phyloP scores from a whole-genome alignment of 1,140 invertebrate genomes.

The Lutraria rhynchaena region DNA sequence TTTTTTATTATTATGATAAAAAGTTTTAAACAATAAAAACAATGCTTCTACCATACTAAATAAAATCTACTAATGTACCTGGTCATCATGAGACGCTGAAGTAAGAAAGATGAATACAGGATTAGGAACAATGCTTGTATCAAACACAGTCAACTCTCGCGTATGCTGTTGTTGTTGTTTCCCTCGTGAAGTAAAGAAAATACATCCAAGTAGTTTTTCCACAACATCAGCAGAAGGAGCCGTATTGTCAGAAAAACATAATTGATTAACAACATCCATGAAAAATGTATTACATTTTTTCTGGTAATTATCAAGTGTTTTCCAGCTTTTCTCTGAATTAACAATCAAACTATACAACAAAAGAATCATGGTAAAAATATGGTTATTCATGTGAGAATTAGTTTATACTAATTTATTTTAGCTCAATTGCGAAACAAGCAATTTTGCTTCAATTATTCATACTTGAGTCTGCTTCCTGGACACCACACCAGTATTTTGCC shows the following conservation, averaged over 20 bases:
- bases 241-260: constrained; percentile 71
- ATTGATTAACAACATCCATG: constrained; percentile 74
- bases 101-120: constrained; percentile 76
- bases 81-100: constrained; percentile 71
- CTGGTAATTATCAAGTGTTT: constrained; percentile 58
- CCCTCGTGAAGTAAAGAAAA: constrained; percentile 57
- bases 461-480: too few relatives aligned
- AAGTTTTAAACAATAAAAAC: too few relatives aligned
- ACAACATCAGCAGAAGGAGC: constrained; percentile 71
- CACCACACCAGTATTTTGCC: too few relatives aligned
- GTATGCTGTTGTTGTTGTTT: constrained; percentile 55
- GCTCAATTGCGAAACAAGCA: too few relatives aligned
- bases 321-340: constrained; percentile 14
- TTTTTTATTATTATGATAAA: too few relatives aligned
- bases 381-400: too few relatives aligned
- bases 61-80: too few relatives aligned
- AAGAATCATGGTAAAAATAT: too few relatives aligned
- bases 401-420: too few relatives aligned
- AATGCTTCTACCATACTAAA: too few relatives aligned
- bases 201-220: constrained; percentile 70
- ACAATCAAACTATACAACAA: too few relatives aligned
- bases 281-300: constrained; percentile 74
- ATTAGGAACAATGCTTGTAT: constrained; percentile 73
- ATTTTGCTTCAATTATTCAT: too few relatives aligned
- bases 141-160: constrained; percentile 69